These are phyloP conservation scores for Carassius carassius DNA, from an alignment of 2,113 vertebrate genomes.

Conservation along the genomic window DNA sequence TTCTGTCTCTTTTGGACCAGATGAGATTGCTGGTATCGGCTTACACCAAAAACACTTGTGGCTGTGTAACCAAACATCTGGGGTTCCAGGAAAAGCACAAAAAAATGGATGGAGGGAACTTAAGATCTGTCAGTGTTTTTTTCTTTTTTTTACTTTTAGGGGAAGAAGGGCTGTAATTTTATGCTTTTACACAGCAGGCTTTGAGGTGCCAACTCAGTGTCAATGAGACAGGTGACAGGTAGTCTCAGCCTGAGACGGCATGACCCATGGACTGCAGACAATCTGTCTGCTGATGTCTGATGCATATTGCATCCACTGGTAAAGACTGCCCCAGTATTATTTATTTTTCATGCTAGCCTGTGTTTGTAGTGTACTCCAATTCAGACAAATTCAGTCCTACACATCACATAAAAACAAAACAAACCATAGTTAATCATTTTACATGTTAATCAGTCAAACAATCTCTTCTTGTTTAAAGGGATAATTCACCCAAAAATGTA, in stretches of 20 bases:
- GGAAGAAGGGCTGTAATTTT: conserved; percentile 1
- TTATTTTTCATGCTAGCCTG: neutral
- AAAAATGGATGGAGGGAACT: neutral
- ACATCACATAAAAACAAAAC: neutral
- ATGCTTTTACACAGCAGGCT: conserved; percentile 30
- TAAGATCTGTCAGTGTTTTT: conserved; percentile 20
- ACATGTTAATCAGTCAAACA: neutral
- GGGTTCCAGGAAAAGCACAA: conserved; percentile 16
- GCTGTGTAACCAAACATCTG: conserved; percentile 45
- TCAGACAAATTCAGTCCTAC: neutral
- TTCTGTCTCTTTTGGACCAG: neutral
- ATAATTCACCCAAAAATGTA: neutral
- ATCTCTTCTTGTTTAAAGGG: neutral
- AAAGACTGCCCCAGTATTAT: neutral
- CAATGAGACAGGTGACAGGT: conserved; percentile 42
- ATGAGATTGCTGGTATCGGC: conserved; percentile 25
- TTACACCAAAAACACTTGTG: conserved; percentile 7
- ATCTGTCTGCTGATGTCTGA: neutral
- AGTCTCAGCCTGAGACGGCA: neutral
- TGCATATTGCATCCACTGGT: neutral
- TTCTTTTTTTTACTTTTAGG: conserved; percentile 11
- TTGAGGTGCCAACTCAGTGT: conserved; percentile 15
- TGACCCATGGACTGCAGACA: neutral
- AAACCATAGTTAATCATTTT: neutral
- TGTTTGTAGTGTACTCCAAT: neutral